A percentile compares a stretch with the other conserved stretches of the same genome.
These are phyloP conservation scores for Anser cygnoides DNA, from an alignment of 2,113 vertebrate genomes.

Conservation along the genomic window DNA sequence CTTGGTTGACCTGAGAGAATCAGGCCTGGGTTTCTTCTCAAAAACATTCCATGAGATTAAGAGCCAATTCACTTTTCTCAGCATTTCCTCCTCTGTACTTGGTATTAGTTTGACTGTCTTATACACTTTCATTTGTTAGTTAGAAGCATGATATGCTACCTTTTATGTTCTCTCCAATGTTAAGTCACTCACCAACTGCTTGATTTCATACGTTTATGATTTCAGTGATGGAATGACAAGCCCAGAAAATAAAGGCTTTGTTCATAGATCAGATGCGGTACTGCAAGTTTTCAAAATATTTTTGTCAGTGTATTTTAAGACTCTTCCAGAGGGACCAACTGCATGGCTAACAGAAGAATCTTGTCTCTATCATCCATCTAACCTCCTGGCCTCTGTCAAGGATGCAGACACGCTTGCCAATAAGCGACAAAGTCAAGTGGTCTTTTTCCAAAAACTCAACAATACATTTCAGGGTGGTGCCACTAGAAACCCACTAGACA, in stretches of 20 bases:
- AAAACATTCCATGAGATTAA: background rate
- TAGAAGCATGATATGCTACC: fast-evolving
- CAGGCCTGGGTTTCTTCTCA: background rate
- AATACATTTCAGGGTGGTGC: background rate
- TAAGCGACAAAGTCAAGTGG: background rate
- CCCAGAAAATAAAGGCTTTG: background rate
- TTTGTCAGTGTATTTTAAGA: background rate
- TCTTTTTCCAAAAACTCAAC: conserved; percentile 18
- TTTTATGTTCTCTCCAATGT: background rate
- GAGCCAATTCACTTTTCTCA: background rate
- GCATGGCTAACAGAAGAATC: background rate
- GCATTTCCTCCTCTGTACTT: background rate
- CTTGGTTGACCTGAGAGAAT: background rate
- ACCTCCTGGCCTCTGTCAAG: background rate
- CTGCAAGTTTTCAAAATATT: background rate
- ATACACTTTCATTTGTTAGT: background rate
- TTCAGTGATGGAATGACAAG: background rate
- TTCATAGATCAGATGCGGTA: background rate
- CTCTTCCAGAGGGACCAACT: background rate
- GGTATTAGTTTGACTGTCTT: background rate
- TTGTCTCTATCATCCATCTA: background rate
- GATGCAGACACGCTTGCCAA: background rate
- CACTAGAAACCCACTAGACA: background rate
- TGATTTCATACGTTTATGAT: background rate
- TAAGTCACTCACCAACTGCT: background rate